These are phyloP conservation scores for Axea sp. DNA, from an alignment of 2,888 invertebrate species.

Conservation along the genomic window DNA sequence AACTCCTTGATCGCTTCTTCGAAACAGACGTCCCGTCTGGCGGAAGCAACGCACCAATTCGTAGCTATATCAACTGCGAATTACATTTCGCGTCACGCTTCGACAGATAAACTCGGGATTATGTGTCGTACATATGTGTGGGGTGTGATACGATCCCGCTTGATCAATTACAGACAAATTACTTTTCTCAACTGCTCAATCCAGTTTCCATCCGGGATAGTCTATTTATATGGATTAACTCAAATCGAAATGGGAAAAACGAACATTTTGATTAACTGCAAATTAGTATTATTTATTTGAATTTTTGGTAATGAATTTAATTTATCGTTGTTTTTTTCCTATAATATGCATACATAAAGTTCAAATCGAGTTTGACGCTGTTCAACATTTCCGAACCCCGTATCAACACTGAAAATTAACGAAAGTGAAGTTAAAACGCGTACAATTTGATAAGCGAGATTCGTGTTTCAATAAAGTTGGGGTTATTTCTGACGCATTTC, in stretches of 20 bases:
- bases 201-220: slow-evolving; percentile 34
- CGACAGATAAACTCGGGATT: slow-evolving; percentile 58
- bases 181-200: slow-evolving; percentile 55
- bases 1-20: slow-evolving; percentile 48
- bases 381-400: too few relatives aligned
- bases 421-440: too few relatives aligned
- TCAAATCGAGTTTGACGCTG: too few relatives aligned
- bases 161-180: slow-evolving; percentile 58
- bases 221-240: slow-evolving; percentile 50
- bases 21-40: slow-evolving; percentile 22
- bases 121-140: slow-evolving; percentile 52
- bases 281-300: too few relatives aligned
- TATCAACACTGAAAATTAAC: too few relatives aligned
- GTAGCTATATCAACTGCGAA: slow-evolving; percentile 46
- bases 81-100: slow-evolving; percentile 59
- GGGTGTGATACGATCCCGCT: slow-evolving; percentile 31
- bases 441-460: too few relatives aligned
- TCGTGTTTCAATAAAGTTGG: too few relatives aligned
- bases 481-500: not conserved
- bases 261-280: slow-evolving; percentile 9
- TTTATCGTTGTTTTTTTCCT: too few relatives aligned
- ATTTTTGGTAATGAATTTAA: too few relatives aligned
- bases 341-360: too few relatives aligned
- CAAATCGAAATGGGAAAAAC: slow-evolving; percentile 5
- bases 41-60: slow-evolving; percentile 29